A percentile compares a stretch with the other conserved stretches of the same genome.
phyloP scores from a whole-genome alignment of 2,888 invertebrate genomes.

The Drosophila aldrichi region DNA sequence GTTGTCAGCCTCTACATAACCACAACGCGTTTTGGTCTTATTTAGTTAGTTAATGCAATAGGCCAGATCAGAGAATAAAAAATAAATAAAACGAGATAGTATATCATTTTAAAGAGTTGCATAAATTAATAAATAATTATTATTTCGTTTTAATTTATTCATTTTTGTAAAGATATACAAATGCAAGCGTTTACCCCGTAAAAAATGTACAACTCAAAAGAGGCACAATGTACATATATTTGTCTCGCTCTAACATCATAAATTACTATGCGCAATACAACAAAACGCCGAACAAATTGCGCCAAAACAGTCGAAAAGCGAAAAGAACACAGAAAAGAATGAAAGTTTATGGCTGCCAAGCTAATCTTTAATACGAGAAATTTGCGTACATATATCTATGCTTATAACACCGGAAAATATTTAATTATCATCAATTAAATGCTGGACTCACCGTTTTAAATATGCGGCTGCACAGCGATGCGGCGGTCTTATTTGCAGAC shows the following conservation, averaged over 20 bases:
- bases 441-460: slow-evolving; percentile 44
- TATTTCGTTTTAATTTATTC: no score
- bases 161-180: not conserved
- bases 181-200: not conserved
- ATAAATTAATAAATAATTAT: not conserved
- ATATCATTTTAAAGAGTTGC: not conserved
- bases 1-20: slow-evolving; percentile 19
- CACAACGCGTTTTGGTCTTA: slow-evolving; percentile 15
- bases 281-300: slow-evolving; percentile 67
- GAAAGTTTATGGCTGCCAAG: slow-evolving; percentile 20
- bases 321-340: slow-evolving; percentile 42
- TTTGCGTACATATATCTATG: not conserved
- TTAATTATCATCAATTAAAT: slow-evolving; percentile 15
- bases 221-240: slow-evolving; percentile 36
- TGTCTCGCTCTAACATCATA: slow-evolving; percentile 41
- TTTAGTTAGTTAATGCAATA: slow-evolving; percentile 18
- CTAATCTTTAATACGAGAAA: not conserved
- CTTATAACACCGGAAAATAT: slow-evolving; percentile 20
- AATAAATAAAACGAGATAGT: not conserved
- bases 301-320: slow-evolving; percentile 75
- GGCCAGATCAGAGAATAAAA: not conserved
- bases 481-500: slow-evolving; percentile 40
- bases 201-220: slow-evolving; percentile 7
- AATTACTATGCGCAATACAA: slow-evolving; percentile 38
- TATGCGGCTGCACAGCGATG: slow-evolving; percentile 33